Evolutionary conservation across 2,797 vertebrate species (phyloP).

Genomic region (Hozukius guyotensis): DNA sequence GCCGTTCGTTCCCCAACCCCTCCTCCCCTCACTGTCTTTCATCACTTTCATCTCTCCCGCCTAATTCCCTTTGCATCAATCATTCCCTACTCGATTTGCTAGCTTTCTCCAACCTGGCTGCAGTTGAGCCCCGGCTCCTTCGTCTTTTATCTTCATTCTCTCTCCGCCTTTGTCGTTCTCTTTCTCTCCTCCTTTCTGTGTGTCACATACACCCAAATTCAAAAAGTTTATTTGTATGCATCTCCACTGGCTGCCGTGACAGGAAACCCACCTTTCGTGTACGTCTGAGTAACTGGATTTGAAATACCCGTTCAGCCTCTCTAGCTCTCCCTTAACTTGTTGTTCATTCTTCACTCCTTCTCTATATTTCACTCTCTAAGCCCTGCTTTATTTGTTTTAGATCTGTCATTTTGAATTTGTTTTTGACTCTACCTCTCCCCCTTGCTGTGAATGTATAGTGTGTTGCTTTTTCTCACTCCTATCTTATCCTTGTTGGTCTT

Average conservation of each 20-base stretch:
- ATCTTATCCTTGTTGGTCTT: background rate
- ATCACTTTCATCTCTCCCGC: conserved; percentile 23
- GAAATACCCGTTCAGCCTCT: background rate
- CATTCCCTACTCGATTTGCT: conserved; percentile 3
- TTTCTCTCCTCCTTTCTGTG: background rate
- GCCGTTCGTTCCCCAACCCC: background rate
- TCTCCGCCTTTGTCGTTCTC: background rate
- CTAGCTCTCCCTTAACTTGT: background rate
- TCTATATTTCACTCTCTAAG: background rate
- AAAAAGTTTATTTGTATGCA: background rate
- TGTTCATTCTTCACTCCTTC: background rate
- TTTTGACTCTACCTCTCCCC: background rate
- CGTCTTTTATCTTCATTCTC: conserved; percentile 3
- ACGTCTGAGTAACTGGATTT: background rate
- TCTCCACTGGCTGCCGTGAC: background rate
- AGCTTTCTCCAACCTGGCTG: background rate
- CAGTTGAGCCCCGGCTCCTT: background rate
- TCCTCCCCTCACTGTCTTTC: background rate
- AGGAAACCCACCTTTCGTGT: background rate
- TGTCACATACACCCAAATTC: background rate
- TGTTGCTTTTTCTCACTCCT: background rate
- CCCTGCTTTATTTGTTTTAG: background rate
- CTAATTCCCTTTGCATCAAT: conserved; percentile 36
- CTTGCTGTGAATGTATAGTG: background rate
- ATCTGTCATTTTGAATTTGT: background rate